A percentile compares a stretch with the other conserved stretches of the same genome.
Conservation (phyloP, 2,113 vertebrate genomes). For the Abramis brama region DNA sequence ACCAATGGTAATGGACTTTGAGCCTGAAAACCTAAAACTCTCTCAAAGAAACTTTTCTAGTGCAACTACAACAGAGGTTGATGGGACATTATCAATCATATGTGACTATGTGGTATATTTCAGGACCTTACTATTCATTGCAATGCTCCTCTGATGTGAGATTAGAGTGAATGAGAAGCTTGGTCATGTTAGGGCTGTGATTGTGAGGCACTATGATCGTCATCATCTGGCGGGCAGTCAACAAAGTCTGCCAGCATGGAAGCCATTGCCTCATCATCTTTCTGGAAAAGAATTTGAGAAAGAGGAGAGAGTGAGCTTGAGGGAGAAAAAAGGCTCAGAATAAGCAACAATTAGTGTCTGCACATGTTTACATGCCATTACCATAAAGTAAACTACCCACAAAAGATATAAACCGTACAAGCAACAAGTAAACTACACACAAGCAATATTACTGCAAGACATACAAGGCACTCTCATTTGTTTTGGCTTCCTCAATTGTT, state of each 20-base stretch:
- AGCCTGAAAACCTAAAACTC: neutral
- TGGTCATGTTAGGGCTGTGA: conserved; percentile 57
- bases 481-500: neutral
- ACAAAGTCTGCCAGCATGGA: conserved; percentile 92
- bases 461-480: neutral
- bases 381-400: neutral
- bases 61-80: neutral
- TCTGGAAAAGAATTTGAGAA: conserved; percentile 55
- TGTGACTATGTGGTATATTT: neutral
- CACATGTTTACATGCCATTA: neutral
- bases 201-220: conserved; percentile 70
- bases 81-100: neutral
- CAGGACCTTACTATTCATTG: neutral
- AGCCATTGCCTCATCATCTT: conserved; percentile 79
- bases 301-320: neutral
- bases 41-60: neutral
- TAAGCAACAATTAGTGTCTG: neutral
- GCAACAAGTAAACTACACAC: neutral
- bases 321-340: neutral
- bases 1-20: neutral
- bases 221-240: conserved; percentile 87
- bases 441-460: neutral
- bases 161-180: neutral
- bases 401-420: neutral
- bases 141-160: neutral